phyloP scores from a whole-genome alignment of 2,888 invertebrate species.

The Lasioglossum marginatum region DNA sequence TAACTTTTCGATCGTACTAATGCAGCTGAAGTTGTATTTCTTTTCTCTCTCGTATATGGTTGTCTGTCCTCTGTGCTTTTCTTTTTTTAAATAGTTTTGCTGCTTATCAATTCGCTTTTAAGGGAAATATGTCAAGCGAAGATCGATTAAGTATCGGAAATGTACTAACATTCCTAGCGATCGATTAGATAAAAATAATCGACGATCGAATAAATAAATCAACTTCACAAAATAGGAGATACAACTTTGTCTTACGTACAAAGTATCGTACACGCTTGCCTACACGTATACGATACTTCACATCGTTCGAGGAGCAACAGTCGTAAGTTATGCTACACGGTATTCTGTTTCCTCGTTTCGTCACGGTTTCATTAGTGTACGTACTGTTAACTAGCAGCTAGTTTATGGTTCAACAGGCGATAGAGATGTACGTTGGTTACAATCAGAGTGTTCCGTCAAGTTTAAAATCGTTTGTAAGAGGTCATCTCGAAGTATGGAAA shows the following conservation, averaged over 20 bases:
- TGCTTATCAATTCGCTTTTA: slow-evolving; percentile 42
- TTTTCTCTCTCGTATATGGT: slow-evolving; percentile 9
- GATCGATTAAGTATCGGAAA: slow-evolving; percentile 68
- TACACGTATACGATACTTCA: slow-evolving; percentile 57
- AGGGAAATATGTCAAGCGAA: slow-evolving; percentile 54
- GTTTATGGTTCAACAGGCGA: slow-evolving; percentile 48
- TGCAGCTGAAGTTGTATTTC: slow-evolving; percentile 38
- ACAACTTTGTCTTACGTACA: slow-evolving; percentile 26
- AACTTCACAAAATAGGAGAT: slow-evolving; percentile 41
- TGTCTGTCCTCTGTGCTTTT: slow-evolving; percentile 3
- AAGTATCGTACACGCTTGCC: slow-evolving; percentile 49
- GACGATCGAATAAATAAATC: slow-evolving; percentile 29
- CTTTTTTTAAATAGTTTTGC: slow-evolving; percentile 23
- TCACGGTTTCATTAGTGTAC: slow-evolving; percentile 50
- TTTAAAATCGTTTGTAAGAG: slow-evolving; percentile 81
- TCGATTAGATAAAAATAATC: slow-evolving; percentile 57
- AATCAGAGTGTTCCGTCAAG: slow-evolving; percentile 42
- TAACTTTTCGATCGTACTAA: slow-evolving; percentile 37
- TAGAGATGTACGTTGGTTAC: slow-evolving; percentile 53
- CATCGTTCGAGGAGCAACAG: slow-evolving; percentile 55
- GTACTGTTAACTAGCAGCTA: slow-evolving; percentile 52
- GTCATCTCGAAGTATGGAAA: slow-evolving; percentile 81
- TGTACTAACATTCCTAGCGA: slow-evolving; percentile 63
- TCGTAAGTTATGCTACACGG: slow-evolving; percentile 25
- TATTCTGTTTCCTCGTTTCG: slow-evolving; percentile 20